These are phyloP conservation scores for Lochmaea crataegi DNA, from an alignment of 2,888 invertebrate genomes.

Conservation along the genomic window DNA sequence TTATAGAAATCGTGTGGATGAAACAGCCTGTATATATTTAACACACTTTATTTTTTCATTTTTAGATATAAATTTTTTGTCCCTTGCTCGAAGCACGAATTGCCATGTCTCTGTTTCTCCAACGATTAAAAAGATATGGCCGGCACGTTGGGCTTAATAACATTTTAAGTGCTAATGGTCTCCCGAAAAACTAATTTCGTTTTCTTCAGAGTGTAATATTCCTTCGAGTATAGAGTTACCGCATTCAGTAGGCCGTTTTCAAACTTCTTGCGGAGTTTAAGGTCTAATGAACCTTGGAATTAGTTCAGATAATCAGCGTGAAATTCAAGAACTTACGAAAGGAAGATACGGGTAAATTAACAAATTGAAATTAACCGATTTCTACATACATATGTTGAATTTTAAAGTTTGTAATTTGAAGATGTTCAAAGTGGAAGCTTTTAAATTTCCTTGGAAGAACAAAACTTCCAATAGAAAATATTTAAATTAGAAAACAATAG, in stretches of 20 bases:
- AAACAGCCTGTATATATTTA: no score
- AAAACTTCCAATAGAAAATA: no score
- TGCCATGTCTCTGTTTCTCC: not conserved
- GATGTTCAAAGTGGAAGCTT: not conserved
- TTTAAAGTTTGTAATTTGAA: constrained; percentile 6
- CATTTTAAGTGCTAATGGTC: constrained; percentile 40
- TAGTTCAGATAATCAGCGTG: constrained; percentile 28
- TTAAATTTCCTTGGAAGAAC: no score
- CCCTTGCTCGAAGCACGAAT: not conserved
- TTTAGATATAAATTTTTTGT: not conserved
- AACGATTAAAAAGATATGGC: constrained; percentile 24
- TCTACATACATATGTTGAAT: constrained; percentile 11
- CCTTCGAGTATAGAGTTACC: constrained; percentile 31
- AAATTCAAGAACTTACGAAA: constrained; percentile 20
- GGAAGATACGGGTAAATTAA: not conserved
- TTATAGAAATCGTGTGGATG: no score
- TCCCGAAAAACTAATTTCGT: constrained; percentile 39
- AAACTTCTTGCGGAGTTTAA: constrained; percentile 30
- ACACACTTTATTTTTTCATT: no score
- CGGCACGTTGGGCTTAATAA: constrained; percentile 30
- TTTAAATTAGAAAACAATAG: no score
- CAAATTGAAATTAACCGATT: constrained; percentile 17
- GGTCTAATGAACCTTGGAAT: constrained; percentile 31
- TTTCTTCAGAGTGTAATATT: constrained; percentile 29
- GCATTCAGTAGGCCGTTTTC: constrained; percentile 32